Evolutionary conservation across 2,113 vertebrate species (phyloP).

Genomic region (Empidonax traillii): DNA sequence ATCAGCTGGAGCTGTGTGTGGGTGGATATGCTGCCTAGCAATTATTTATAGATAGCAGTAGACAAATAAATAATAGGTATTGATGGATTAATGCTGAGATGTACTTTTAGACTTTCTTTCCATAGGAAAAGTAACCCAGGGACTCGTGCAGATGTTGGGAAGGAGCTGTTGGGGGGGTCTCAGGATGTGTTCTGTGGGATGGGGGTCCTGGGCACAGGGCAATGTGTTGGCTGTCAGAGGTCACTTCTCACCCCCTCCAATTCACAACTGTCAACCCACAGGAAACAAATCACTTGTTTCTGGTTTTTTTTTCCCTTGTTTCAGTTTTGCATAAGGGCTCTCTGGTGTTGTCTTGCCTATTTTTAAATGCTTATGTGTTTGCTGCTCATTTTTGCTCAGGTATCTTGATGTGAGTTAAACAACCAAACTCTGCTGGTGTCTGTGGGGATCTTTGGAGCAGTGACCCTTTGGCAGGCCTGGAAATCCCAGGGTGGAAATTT

Average conservation of each 20-base stretch:
- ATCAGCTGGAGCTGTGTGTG: neutral
- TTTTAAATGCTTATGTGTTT: fast-evolving
- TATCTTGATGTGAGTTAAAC: fast-evolving
- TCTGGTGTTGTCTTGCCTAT: fast-evolving
- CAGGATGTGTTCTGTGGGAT: too few species aligned
- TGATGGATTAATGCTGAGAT: neutral
- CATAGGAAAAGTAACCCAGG: fast-evolving
- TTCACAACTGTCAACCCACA: neutral
- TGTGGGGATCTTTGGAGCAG: fast-evolving
- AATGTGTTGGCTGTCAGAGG: neutral
- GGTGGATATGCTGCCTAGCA: neutral
- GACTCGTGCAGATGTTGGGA: neutral
- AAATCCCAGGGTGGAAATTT: fast-evolving
- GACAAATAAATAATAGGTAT: neutral
- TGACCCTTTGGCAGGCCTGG: neutral
- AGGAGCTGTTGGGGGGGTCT: fast-evolving
- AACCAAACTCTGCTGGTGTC: fast-evolving
- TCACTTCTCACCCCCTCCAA: neutral
- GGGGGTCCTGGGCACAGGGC: too few species aligned
- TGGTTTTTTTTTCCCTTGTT: too few species aligned
- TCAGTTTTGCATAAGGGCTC: fast-evolving
- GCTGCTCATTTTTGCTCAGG: fast-evolving
- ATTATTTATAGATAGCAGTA: too few species aligned
- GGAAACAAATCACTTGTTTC: too few species aligned
- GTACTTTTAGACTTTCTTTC: neutral